Evolutionary conservation across 2,113 vertebrate species (phyloP), one percentile per base, ranked within the genome.

Genomic region (Alces alces): DNA sequence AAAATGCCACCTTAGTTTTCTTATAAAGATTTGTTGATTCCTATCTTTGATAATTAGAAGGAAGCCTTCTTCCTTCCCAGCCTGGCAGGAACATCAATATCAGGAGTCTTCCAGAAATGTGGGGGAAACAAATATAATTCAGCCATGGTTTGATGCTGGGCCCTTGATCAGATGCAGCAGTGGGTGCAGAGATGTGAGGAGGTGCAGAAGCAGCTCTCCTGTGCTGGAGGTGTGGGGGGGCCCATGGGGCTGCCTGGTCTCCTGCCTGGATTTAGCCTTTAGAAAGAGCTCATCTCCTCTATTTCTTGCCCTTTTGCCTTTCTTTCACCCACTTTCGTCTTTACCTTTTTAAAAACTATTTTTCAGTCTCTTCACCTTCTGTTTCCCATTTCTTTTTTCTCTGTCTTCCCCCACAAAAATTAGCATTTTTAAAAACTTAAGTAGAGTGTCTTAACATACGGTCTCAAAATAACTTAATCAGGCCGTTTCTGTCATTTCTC

Each of bases 301-400:
- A 0, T 50, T 21, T 57, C 84, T 47, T 64, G 57, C 33, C n/a
- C 15, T n/a, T 47, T 50, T 23, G 14, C 36, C 30, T 55, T 12
- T 55, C 33, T 58, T 27, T 61, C 45, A 7, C 23, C 23, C 4
- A 33, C n/a, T 73, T 87, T 94, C 28, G 13, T 84, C 85, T 61
- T 57, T 33, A 36, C 14, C 39, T 52, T 95, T 70, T 79, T 61
- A 39, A 86, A 92, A 84, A 47, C 19, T 50, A 28, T 33, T 87
- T 93, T 97, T 39, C 33, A 60, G 19, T 88, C 47, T 76, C 60
- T 36, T 57, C 28, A 92, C 19, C 21, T 47, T 91, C 54, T 91
- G 8, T 92, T 83, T 86, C 8, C 36, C 27, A 43, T 95, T 89
- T 90, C 27, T 47, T 93, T 86, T 50, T 50, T 76, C 54, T 93